Evolutionary conservation across 2,113 vertebrate genomes (phyloP).

Genomic region (Telmatochromis sp.): DNA sequence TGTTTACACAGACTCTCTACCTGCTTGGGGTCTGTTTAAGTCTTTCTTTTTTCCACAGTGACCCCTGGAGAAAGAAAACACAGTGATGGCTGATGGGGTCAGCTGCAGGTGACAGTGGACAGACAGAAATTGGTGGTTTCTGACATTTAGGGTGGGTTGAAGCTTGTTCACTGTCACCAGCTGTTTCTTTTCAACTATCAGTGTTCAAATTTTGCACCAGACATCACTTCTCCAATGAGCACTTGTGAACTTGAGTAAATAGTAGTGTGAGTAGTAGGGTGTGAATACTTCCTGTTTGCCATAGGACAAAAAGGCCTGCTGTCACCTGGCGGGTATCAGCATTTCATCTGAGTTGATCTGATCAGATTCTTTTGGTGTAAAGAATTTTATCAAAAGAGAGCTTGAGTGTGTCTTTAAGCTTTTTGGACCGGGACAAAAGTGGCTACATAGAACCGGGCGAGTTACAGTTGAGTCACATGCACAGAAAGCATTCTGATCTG

Average conservation of each 20-base stretch:
- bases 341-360: background rate
- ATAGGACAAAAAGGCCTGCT: background rate
- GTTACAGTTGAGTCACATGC: conserved; percentile 60
- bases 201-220: background rate
- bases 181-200: conserved; percentile 11
- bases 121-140: conserved; percentile 57
- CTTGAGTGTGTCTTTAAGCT: conserved; percentile 66
- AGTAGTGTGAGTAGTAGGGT: background rate
- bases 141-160: conserved; percentile 35
- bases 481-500: background rate
- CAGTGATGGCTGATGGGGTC: conserved; percentile 26
- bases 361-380: conserved; percentile 47
- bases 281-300: background rate
- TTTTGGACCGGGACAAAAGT: conserved; percentile 68
- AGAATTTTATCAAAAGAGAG: conserved; percentile 68
- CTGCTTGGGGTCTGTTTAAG: background rate
- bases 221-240: conserved; percentile 65
- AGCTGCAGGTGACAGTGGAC: conserved; percentile 57
- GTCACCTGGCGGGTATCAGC: background rate
- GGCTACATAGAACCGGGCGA: conserved; percentile 71
- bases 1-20: background rate
- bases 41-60: background rate
- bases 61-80: background rate
- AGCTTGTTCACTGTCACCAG: background rate
- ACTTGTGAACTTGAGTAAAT: conserved; percentile 70